A percentile compares a stretch with the other conserved stretches of the same genome.
phyloP scores from a whole-genome alignment of 2,113 vertebrate genomes.

The Syngnathus typhle region DNA sequence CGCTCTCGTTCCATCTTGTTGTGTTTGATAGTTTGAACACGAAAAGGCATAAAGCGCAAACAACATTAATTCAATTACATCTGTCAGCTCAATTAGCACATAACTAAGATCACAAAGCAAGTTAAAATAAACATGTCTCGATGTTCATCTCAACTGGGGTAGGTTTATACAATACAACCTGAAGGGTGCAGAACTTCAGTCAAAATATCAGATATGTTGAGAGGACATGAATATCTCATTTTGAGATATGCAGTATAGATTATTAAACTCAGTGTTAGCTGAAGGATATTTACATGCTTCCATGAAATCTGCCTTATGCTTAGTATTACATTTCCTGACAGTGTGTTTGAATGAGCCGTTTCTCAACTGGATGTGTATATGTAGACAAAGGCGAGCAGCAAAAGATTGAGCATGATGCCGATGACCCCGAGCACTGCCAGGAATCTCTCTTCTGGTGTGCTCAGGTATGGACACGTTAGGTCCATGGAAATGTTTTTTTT shows the following conservation, averaged over 20 bases:
- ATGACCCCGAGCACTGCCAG: constrained; percentile 64
- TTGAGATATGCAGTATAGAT: neutral
- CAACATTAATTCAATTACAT: neutral
- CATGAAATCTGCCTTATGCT: neutral
- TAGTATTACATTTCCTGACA: neutral
- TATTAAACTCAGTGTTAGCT: neutral
- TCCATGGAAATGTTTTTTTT: constrained; percentile 49
- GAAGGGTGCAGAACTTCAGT: constrained; percentile 1
- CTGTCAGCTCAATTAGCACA: constrained; percentile 4
- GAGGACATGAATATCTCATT: neutral
- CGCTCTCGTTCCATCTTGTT: constrained; percentile 17
- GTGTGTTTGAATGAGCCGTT: neutral
- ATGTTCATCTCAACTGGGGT: constrained; percentile 11
- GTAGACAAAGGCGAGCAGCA: constrained; percentile 60
- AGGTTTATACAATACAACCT: constrained; percentile 11
- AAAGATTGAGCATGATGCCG: constrained; percentile 58
- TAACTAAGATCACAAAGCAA: constrained; percentile 14
- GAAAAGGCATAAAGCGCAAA: constrained; percentile 3
- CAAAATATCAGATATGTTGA: constrained; percentile 6
- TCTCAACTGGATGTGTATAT: constrained; percentile 58
- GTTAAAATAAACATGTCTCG: constrained; percentile 19
- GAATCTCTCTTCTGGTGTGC: constrained; percentile 63
- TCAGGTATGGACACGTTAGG: constrained; percentile 43
- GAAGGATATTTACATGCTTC: neutral
- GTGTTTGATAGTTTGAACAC: constrained; percentile 15